A percentile compares a stretch with the other conserved stretches of the same genome.
These are phyloP conservation scores for Bambusicola thoracicus DNA, from an alignment of 2,113 vertebrate genomes.

Conservation along the genomic window DNA sequence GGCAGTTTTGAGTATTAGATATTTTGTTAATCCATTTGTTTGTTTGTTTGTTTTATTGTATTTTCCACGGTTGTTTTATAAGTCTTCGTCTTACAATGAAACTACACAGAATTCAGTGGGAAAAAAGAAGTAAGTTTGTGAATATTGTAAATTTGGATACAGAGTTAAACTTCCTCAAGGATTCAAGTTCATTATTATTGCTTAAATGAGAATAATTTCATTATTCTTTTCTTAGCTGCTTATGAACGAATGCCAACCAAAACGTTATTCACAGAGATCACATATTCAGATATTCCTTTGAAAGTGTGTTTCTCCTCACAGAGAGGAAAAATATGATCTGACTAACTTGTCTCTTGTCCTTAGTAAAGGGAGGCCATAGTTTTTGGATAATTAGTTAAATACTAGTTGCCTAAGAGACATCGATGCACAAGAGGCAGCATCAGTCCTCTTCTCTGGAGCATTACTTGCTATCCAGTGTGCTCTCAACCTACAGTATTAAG, in stretches of 20 bases:
- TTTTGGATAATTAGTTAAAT: constrained; percentile 16
- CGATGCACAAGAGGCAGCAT: not conserved
- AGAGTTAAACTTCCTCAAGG: not conserved
- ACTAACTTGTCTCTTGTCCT: not conserved
- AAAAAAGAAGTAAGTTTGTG: not conserved
- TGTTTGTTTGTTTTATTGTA: not conserved
- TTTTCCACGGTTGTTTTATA: not conserved
- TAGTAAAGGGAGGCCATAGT: not conserved
- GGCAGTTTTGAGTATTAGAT: not conserved
- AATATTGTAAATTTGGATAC: not conserved
- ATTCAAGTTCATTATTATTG: not conserved
- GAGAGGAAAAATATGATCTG: not conserved
- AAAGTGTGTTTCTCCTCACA: not conserved
- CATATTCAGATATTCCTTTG: not conserved
- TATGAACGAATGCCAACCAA: not conserved
- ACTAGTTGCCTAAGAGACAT: not conserved
- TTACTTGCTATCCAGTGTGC: not conserved
- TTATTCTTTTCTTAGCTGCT: not conserved
- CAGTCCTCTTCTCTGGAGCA: not conserved
- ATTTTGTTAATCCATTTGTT: not conserved
- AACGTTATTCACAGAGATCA: not conserved
- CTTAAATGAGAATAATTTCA: not conserved
- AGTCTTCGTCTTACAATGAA: not conserved
- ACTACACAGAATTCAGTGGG: not conserved
- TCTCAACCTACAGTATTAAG: not conserved